These are phyloP conservation scores for Upupa epops DNA, from an alignment of 2,113 vertebrate species.

Conservation along the genomic window DNA sequence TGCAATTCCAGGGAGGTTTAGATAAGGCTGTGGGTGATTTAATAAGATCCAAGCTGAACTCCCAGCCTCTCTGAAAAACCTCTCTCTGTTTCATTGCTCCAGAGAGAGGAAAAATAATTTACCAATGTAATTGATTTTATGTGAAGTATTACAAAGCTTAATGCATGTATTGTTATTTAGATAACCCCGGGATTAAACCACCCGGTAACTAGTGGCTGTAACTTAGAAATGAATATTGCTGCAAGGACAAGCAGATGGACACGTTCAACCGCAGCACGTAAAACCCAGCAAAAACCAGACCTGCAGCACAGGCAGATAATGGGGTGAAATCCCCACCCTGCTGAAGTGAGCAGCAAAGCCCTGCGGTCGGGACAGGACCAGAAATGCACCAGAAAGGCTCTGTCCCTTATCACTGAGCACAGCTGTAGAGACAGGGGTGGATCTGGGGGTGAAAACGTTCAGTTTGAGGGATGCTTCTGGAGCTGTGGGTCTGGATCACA, in stretches of 20 bases:
- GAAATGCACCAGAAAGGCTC: neutral
- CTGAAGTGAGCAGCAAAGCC: neutral
- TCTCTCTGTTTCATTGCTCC: neutral
- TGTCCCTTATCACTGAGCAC: neutral
- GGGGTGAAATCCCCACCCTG: neutral
- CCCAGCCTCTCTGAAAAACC: neutral
- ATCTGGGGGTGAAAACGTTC: neutral
- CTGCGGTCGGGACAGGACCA: neutral
- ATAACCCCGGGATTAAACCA: neutral
- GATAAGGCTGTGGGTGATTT: neutral
- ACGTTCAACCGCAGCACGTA: neutral
- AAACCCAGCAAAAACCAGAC: neutral
- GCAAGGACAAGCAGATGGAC: neutral
- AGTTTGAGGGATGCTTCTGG: neutral
- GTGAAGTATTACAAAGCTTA: neutral
- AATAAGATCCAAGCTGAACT: neutral
- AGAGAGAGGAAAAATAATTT: neutral
- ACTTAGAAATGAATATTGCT: neutral
- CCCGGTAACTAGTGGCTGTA: neutral
- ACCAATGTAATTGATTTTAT: neutral
- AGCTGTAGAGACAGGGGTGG: neutral
- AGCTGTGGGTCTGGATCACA: neutral
- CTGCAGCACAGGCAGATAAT: conserved; percentile 20
- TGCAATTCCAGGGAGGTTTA: neutral
- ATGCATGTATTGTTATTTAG: neutral